Conservation (phyloP, 2,113 vertebrate species). For the Aegypius monachus region DNA sequence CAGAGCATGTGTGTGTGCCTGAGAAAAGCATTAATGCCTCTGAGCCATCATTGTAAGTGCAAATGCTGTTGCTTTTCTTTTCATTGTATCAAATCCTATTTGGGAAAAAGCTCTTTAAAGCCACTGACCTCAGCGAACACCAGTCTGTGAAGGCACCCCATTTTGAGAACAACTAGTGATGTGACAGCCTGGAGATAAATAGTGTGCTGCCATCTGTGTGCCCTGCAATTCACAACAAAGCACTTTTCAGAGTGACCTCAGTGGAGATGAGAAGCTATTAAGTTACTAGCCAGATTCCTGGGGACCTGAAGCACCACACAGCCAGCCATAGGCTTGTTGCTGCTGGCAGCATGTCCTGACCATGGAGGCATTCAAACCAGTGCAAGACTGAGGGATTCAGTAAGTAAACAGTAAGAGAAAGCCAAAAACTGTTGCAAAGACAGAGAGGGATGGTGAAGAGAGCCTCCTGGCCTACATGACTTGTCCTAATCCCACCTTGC, state of each 20-base stretch:
- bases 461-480: neutral
- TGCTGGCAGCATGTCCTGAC: slow-evolving; percentile 47
- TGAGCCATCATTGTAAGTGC: neutral
- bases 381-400: neutral
- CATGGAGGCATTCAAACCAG: slow-evolving; percentile 69
- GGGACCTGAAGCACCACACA: neutral
- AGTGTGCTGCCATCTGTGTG: slow-evolving; percentile 38
- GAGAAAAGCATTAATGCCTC: neutral
- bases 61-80: slow-evolving; percentile 9
- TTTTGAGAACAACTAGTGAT: neutral
- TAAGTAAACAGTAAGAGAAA: slow-evolving; percentile 44
- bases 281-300: slow-evolving; percentile 71
- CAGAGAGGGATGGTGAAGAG: neutral
- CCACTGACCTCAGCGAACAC: neutral
- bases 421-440: neutral
- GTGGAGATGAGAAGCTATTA: slow-evolving; percentile 34
- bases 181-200: slow-evolving; percentile 31
- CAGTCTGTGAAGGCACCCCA: neutral
- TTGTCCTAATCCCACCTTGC: slow-evolving; percentile 43
- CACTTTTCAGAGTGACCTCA: neutral
- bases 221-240: slow-evolving; percentile 28
- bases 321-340: neutral
- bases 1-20: neutral
- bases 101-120: neutral
- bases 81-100: slow-evolving; percentile 32